Evolutionary conservation across 2,113 vertebrate genomes (phyloP).

Genomic region (Casuarius casuarius): DNA sequence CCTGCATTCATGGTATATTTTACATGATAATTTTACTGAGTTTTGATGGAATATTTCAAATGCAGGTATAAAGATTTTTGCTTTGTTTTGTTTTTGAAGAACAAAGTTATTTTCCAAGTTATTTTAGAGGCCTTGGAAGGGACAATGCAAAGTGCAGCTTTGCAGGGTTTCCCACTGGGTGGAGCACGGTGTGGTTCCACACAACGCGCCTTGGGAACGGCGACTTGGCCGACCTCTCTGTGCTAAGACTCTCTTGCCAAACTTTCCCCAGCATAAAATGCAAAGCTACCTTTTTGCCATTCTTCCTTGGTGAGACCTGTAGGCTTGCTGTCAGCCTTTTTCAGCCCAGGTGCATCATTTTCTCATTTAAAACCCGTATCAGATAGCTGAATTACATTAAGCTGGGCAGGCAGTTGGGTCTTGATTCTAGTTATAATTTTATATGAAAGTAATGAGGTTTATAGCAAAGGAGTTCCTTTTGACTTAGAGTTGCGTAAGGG

Average conservation of each 20-base stretch:
- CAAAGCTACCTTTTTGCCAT: not conserved
- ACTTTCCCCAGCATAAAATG: not conserved
- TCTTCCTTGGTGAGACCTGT: not conserved
- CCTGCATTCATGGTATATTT: not conserved
- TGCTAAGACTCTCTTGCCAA: not conserved
- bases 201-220: not conserved
- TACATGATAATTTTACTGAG: not conserved
- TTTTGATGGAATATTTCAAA: not conserved
- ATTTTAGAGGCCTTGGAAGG: not conserved
- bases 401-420: not conserved
- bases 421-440: not conserved
- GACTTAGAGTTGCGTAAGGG: fast-evolving
- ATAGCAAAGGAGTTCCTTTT: not conserved
- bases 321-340: not conserved
- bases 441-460: not conserved
- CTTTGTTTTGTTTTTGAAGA: not conserved
- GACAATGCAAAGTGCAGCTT: not conserved
- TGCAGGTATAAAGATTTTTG: not conserved
- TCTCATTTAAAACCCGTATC: not conserved
- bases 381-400: not conserved
- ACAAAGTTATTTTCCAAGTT: not conserved
- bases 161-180: not conserved
- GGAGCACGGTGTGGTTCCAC: not conserved
- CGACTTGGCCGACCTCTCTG: not conserved
- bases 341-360: not conserved